Base-by-base conservation (phyloP, 2,113 vertebrate genomes). In the Lophius piscatorius region DNA sequence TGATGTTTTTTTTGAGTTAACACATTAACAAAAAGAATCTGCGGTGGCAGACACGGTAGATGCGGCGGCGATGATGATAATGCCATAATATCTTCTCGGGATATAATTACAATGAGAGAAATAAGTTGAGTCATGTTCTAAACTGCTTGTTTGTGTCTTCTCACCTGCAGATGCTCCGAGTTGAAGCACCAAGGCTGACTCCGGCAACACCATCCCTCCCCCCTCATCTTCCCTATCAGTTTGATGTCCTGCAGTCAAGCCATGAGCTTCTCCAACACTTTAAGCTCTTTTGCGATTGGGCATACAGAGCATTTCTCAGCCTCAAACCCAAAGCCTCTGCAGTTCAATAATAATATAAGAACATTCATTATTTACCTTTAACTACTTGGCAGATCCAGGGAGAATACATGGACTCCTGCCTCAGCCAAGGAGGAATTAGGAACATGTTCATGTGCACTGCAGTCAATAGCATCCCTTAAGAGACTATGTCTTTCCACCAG, bases 241-340 rank as follows among this genome's bases (percentile, higher is more conserved):
- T 79, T 42, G 90, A 87, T 7, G 79, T 92, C 29, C 70, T 89
- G 24, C 90, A 92, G 63, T 91, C 90, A 10, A 91, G 88, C 31
- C 88, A 89, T 4, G 91, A 92, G 76, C 86, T 93, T 29, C 89
- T 93, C 16, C 90, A 90, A 69, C 89, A 90, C 78, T 92, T 93
- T 76, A 87, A 87, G 35, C 91, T 91, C 62, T 93, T 89, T 77
- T 92, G 90, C 24, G 91, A 92, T 31, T 93, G 92, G 92, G 90
- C 92, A 0, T 84, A 88, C 24, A 84, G 92, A 73, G 91, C 89
- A 6, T 89, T 92, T 44, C 64, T 92, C 45, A 91, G 82, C 70
- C 86, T 93, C 45, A 93, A 89, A 61, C 76, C 88, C 57, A 91
- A 88, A 73, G 78, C 56, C 4, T 48, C 85, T n/a, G 78, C 78